Conservation (phyloP, 2,888 invertebrate genomes). For the Hemistola chrysoprasaria region DNA sequence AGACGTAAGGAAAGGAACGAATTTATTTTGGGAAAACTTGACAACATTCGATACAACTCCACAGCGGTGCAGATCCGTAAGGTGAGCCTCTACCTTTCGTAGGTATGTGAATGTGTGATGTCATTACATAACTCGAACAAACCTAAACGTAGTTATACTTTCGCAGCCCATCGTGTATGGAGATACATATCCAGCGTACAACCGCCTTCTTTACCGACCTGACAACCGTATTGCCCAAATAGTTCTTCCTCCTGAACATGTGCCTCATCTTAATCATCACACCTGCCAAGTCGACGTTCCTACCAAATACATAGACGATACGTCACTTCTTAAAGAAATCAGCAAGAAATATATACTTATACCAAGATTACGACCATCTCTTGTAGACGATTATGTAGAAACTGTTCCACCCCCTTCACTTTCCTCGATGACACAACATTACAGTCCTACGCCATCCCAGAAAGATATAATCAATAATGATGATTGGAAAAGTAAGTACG, state of each 20-base stretch:
- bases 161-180: constrained; percentile 25
- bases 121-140: background rate
- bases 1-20: constrained; percentile 72
- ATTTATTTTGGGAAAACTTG: constrained; percentile 65
- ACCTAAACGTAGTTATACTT: constrained; percentile 4
- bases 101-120: too few relatives aligned
- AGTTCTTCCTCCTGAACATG: constrained; percentile 12
- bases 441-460: constrained; percentile 1
- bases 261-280: constrained; percentile 21
- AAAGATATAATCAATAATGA: constrained; percentile 35
- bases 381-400: constrained; percentile 29
- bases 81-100: constrained; percentile 34
- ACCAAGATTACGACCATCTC: constrained; percentile 48
- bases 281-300: constrained; percentile 28
- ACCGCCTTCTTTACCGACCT: constrained; percentile 10
- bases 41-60: constrained; percentile 61
- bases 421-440: constrained; percentile 1
- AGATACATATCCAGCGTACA: constrained; percentile 13
- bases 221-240: constrained; percentile 15
- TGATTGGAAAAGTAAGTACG: constrained; percentile 74
- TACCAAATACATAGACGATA: constrained; percentile 39
- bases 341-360: constrained; percentile 70
- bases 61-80: constrained; percentile 47
- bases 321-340: constrained; percentile 55
- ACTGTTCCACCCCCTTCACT: constrained; percentile 15